Evolutionary conservation across 2,113 vertebrate genomes (phyloP).

Genomic region (Heptranchias perlo): DNA sequence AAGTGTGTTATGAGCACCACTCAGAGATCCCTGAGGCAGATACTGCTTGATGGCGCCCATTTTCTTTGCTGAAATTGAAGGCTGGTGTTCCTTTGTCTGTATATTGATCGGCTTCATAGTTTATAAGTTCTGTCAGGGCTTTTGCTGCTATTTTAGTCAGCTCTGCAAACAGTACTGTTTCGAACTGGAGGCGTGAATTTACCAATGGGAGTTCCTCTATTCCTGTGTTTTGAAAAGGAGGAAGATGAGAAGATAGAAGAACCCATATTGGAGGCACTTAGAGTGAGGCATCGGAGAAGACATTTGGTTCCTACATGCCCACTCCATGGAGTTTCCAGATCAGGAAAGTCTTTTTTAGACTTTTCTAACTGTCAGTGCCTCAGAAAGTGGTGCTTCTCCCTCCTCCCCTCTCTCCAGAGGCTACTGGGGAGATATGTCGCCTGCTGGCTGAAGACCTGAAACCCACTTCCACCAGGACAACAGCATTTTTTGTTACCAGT

Average conservation of each 20-base stretch:
- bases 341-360: background rate
- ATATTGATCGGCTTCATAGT: background rate
- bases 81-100: background rate
- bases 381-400: background rate
- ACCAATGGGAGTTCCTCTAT: background rate
- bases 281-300: background rate
- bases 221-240: background rate
- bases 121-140: background rate
- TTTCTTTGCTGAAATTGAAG: background rate
- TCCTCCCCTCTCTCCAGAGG: background rate
- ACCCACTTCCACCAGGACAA: background rate
- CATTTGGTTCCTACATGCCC: background rate
- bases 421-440: background rate
- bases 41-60: background rate
- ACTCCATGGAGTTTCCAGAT: background rate
- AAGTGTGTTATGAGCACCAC: background rate
- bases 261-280: background rate
- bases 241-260: background rate
- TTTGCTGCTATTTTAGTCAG: background rate
- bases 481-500: background rate
- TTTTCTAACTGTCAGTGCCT: background rate
- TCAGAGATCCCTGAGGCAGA: background rate
- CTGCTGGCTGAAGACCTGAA: background rate
- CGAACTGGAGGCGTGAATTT: background rate
- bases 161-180: background rate